Base-by-base conservation (phyloP, 2,113 vertebrate species). In the Pedionomus torquatus region DNA sequence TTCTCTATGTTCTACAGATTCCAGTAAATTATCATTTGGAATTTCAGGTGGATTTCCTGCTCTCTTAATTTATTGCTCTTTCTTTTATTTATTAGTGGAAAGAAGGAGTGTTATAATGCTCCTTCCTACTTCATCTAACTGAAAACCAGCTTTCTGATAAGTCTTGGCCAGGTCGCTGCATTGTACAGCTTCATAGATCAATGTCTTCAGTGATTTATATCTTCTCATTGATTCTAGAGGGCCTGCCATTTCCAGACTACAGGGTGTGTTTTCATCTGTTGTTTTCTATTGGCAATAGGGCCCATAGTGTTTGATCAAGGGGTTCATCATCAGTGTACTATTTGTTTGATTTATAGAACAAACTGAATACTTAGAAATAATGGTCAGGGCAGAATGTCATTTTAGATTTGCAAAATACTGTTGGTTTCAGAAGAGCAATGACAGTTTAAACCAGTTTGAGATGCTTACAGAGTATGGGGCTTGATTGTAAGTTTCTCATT, bases 161-260 rank as follows among this genome's bases (percentile, higher is more conserved):
- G 90, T 94, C 76, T 92, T 64, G 69, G 48, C 87, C 69, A 92
- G 80, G 58, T 69, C 31, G 4, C 80, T 77, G 75, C 58, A 31
- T 80, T 58, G 66, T 89, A 28, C 54, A 84, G 82, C 90, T 95
- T 80, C 91, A 87, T 87, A 95, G 89, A 87, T 96, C 93, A 92
- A 9, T 81, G 88, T 94, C 88, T 63, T 33, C 14, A 64, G 90
- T 88, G 89, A 95, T 96, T 91, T 90, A 74, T 92, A 68, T 80
- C 54, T 77, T 84, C 52, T 31, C 58, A 86, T 89, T 75, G 92
- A 92, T 95, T 94, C 64, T 44, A 44, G 61, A 69, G 70, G 89
- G 28, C 84, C 95, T 66, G 46, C 90, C 70, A 31, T 88, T 83
- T 80, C 66, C 49, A 44, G 66, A 43, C 63, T 77, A 37, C 75